Evolutionary conservation across 2,888 invertebrate genomes (phyloP), one percentile per base, ranked within the genome.

Genomic region (Melipona beecheii): DNA sequence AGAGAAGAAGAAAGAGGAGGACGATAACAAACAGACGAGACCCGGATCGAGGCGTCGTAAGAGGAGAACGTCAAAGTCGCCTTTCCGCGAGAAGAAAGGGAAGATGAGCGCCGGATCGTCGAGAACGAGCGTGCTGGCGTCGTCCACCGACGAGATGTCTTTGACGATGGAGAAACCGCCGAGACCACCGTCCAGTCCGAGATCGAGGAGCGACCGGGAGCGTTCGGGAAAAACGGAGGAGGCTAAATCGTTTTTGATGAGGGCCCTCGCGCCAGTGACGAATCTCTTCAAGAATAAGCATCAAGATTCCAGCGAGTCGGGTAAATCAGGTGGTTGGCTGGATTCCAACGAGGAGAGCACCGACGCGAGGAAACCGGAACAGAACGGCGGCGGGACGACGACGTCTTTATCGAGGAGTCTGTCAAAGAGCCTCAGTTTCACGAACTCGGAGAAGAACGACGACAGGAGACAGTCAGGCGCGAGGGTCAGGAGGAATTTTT

Each of bases 181-280:
- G 4, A 95, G 95, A 89, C 95, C 96, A 31, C 95, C 96, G 2
- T 94, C 95, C 6, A 94, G 94, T 88, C 94, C 95, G 21, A 95
- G 95, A 86, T 90, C 92, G 3, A 94, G 92, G 77, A 89, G 89
- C 75, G 94, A 95, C 75, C 92, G 43, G 9, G 43, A 43, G 43
- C 43, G 92, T 24, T 92, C 94, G 11, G 90, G 84, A 9, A 96
- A 96, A 90, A 94, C 94, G 1, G 96, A 96, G 92, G 96, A 97
- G 90, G 96, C 97, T 0, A 97, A 97, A 93, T 96, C 97, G 49
- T 97, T 97, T 92, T 95, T 97, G 73, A 96, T 97, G 94, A 95
- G 97, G 91, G 97, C 97, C 66, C 94, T 97, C 89, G 97, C 97
- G 70, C 97, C 97, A 0, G 97, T 97, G 11, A 97, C 97, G 31